Conservation (phyloP, 2,888 invertebrate genomes). For the Pyrochroa serraticornis region DNA sequence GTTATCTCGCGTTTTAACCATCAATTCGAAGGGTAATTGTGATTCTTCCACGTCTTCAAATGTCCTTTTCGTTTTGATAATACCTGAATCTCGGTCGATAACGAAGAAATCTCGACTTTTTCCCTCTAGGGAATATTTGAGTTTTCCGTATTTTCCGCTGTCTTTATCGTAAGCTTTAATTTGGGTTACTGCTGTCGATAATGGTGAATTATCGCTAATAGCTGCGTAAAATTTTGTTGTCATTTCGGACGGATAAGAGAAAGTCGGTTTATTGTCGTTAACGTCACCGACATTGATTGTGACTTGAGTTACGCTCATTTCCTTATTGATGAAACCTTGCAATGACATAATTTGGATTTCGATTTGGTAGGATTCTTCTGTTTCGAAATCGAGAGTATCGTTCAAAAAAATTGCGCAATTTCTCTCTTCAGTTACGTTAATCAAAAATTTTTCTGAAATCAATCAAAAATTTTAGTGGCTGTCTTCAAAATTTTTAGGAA, state of each 20-base stretch:
- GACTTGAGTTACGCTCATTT: slow-evolving; percentile 74
- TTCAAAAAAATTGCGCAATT: slow-evolving; percentile 83
- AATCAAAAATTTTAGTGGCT: neutral
- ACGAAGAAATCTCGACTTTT: slow-evolving; percentile 69
- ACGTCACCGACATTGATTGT: slow-evolving; percentile 84
- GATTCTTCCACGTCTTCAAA: slow-evolving; percentile 71
- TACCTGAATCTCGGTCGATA: slow-evolving; percentile 76
- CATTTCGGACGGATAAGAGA: slow-evolving; percentile 70
- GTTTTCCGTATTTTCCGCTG: slow-evolving; percentile 79
- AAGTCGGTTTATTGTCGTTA: slow-evolving; percentile 88
- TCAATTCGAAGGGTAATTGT: slow-evolving; percentile 75
- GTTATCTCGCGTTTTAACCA: slow-evolving; percentile 76
- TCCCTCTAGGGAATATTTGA: slow-evolving; percentile 68
- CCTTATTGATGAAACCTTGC: slow-evolving; percentile 80
- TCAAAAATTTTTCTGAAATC: slow-evolving; percentile 70
- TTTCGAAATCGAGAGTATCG: slow-evolving; percentile 80
- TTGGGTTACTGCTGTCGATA: slow-evolving; percentile 79
- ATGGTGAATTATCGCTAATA: slow-evolving; percentile 73
- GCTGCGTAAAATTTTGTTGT: slow-evolving; percentile 81
- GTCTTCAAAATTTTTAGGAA: neutral
- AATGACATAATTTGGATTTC: slow-evolving; percentile 80
- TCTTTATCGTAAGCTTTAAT: slow-evolving; percentile 87
- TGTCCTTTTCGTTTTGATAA: slow-evolving; percentile 74
- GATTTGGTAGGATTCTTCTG: slow-evolving; percentile 72
- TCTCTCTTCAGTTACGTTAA: slow-evolving; percentile 76